Base-by-base conservation (phyloP, 2,113 vertebrate species). In the Parotia lawesii region DNA sequence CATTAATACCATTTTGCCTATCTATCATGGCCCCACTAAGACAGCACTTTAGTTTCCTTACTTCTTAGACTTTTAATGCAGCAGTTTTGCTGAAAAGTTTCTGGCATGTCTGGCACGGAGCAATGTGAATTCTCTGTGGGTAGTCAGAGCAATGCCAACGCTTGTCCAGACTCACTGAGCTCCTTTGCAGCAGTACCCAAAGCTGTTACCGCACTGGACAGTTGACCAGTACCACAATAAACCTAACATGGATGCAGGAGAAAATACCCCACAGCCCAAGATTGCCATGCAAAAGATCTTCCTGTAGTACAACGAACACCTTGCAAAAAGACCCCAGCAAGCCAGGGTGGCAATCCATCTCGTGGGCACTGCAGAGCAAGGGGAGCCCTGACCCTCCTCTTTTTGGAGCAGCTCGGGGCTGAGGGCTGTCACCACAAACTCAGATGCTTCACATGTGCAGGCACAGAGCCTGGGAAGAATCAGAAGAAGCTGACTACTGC, bases 341-440 rank as follows among this genome's bases (percentile, higher is more conserved):
- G 42, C 31, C 2, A 1, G 20, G 21, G 27, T 5, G 24, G 66
- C 2, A 2, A 23, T 5, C 33, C 1, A 0, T 29, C 66, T 62
- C 48, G 14, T 5, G 20, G 33, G 10, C 64, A 12, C 35, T 65
- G n/a, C 64, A 40, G 38, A 48, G 72, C 64, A 37, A 80, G 24
- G 24, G 28, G 8, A 69, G 5, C 10, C 29, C 17, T 8, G 0
- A 33, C 9, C 10, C 45, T 64, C 18, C 35, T 72, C 48, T 21
- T 51, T 51, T 24, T 10, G 24, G n/a, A 51, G 72, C 15, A 51
- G 31, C 53, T 25, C 2, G 10, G 15, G 22, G 17, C 75, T 85
- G 14, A 5, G 33, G 53, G 28, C 67, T 57, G 17, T 38, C 31
- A 45, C 42, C 38, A 38, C 81, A 62, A 56, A 65, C 47, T 54